Base-by-base conservation (phyloP, 2,888 invertebrate species). In the Phymatocera aterrima region DNA sequence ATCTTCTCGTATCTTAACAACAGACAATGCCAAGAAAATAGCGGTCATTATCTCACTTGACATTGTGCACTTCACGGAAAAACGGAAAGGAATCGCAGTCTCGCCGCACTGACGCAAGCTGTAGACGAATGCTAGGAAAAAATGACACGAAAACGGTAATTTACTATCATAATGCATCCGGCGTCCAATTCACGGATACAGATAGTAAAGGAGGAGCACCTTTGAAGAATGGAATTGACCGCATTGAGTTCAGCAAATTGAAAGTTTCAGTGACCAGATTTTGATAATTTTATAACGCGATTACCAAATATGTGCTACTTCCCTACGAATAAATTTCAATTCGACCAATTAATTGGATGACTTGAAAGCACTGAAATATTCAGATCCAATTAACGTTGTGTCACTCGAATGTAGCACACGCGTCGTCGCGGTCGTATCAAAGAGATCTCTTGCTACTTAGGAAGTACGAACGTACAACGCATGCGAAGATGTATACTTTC, bases 401-500 rank as follows among this genome's bases (percentile, higher is more conserved):
- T 68, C 46, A 46, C 15, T 28, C 12, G 15, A 6, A 68, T 46
- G 46, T 24, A 46, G 28, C 43, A 46, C 46, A 46, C 15, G 46
- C n/a, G n/a, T n/a, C n/a, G n/a, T n/a, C n/a, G n/a, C 68, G 15
- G 46, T 68, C 46, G n/a, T 46, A 46, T 46, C 24, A 43, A 46
- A 46, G 46, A 24, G 28, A 68, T 46, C 28, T 68, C 18, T 72
- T 51, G 51, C 70, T 21, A 10, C 4, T 31, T 10, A 31, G 10
- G 31, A 51, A 15, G n/a, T 51, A 31, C 48, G 28, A 18, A 28
- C 31, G 40, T 48, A n/a, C 28, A 70, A 70, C 28, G n/a, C n/a
- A 31, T 40, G 18, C 12, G 2, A 72, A 48, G 70, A 72, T 72
- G 31, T 72, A 51, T 51, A 72, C 51, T 72, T 51, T 34, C 70